phyloP scores from a whole-genome alignment of 2,888 invertebrate genomes.

The Sinotaia quadrata region DNA sequence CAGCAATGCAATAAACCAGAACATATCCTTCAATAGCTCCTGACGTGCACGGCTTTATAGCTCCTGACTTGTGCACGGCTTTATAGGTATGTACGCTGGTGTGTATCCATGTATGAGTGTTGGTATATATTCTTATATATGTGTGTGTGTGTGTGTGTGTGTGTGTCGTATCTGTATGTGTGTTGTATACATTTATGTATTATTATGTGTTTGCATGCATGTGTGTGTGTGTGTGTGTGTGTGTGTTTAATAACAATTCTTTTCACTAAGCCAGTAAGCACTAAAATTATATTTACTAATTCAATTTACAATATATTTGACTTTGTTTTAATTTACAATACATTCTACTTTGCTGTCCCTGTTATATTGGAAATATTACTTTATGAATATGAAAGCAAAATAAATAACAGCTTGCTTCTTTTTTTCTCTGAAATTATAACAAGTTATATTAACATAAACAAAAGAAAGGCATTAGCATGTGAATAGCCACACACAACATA shows the following conservation, averaged over 20 bases:
- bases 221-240: not conserved
- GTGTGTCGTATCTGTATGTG: not conserved
- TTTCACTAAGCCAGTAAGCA: not conserved
- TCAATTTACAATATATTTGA: no score
- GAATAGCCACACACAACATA: no score
- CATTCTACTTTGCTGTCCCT: no score
- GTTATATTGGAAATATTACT: no score
- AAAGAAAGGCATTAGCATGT: no score
- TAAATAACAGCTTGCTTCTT: no score
- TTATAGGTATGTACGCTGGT: not conserved
- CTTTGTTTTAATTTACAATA: no score
- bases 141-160: conserved; percentile 8
- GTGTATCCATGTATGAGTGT: not conserved
- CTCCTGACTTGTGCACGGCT: not conserved
- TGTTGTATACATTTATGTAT: not conserved
- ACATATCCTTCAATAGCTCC: not conserved
- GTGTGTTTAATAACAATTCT: not conserved
- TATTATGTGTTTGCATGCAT: not conserved
- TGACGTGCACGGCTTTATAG: not conserved
- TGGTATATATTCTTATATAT: not conserved
- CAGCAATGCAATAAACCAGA: not conserved
- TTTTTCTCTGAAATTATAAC: no score
- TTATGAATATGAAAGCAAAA: no score
- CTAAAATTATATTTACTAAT: no score
- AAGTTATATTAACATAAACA: no score